phyloP scores from a whole-genome alignment of 2,113 vertebrate genomes.

The Uria lomvia region DNA sequence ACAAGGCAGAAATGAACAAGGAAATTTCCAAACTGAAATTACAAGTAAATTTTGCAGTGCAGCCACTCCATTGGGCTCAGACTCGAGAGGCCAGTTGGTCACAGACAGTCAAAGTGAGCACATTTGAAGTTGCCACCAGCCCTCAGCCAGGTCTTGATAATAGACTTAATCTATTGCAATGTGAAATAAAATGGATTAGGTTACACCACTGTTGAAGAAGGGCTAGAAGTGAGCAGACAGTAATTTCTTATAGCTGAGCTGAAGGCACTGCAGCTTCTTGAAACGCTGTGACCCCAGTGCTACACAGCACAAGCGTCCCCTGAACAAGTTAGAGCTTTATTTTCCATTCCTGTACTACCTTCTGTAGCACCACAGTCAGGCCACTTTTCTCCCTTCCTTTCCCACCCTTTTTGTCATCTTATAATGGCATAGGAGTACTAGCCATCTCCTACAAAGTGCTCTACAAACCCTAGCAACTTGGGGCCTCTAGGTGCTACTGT shows the following conservation, averaged over 20 bases:
- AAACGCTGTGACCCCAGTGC: background rate
- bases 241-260: background rate
- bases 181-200: background rate
- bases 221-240: background rate
- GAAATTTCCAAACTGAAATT: background rate
- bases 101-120: background rate
- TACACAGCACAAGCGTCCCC: background rate
- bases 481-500: conserved; percentile 38
- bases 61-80: background rate
- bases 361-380: background rate
- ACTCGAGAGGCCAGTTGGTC: background rate
- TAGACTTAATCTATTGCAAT: background rate
- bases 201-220: background rate
- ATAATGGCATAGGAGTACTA: background rate
- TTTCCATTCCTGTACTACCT: background rate
- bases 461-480: background rate
- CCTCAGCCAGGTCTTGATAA: background rate
- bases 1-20: background rate
- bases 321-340: background rate
- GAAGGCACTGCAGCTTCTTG: background rate
- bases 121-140: background rate
- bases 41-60: background rate
- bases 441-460: background rate
- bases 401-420: background rate
- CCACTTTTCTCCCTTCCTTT: background rate